Base-by-base conservation (phyloP, 2,888 invertebrate species). In the Coecobrya sp. region DNA sequence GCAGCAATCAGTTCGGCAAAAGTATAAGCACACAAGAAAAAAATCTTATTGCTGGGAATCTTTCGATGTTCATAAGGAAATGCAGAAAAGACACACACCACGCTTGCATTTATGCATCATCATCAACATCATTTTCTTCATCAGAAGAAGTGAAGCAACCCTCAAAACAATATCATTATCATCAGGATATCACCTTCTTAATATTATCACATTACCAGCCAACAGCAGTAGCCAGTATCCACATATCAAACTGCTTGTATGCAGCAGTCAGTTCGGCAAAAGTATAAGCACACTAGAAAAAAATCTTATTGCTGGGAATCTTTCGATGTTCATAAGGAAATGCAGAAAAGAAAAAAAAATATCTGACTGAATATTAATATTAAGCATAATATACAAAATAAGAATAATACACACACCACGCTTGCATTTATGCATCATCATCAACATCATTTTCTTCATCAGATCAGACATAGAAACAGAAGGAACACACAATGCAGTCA, bases 401-500 rank as follows among this genome's bases (percentile, higher is more conserved):
- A 68, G 30, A 16, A 27, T 42, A 19, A 16, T 68, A 16, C 42
- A 70, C 36, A 73, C 73, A 73, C 10, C 73, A 42, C 10, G 36
- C 42, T 73, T 73, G 73, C 42, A 22, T 30, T 73, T 73, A 22
- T 36, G 65, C 36, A 70, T 36, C 68, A 36, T 70, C 30, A 70
- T 36, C 36, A 70, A 13, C 36, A 65, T 25, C 59, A 62, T 62
- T 11, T 22, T 22, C 62, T 11, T 70, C n/a, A 36, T 42, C 42
- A 30, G 16, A 42, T 1, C 5, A 30, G 0, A 73, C 19, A 73
- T 42, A 30, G 25, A 1, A 42, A 73, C 36, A 22, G 19, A 49
- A 5, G n/a, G 45, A 73, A 45, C 19, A 73, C 73, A 62, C 73
- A 73, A 73, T 87, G 86, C 86, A 87, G 86, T 87, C 76, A 88